A percentile compares a stretch with the other conserved stretches of the same genome.
phyloP scores from a whole-genome alignment of 2,797 vertebrate genomes.

The Micromesistius poutassou region DNA sequence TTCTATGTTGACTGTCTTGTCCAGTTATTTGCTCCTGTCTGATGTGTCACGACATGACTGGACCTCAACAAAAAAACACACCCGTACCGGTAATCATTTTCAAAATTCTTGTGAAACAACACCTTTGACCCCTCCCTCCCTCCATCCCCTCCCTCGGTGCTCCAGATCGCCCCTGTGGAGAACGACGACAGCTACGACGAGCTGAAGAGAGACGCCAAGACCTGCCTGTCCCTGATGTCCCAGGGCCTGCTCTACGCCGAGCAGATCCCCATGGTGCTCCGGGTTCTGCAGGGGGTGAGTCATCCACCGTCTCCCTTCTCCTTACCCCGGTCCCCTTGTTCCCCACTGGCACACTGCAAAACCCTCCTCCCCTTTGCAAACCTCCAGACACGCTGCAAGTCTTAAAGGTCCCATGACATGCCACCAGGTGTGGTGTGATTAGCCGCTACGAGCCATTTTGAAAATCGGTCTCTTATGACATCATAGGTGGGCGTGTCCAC shows the following conservation, averaged over 20 bases:
- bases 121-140: not conserved
- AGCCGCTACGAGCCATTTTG: too few species aligned
- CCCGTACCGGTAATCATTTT: too few species aligned
- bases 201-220: conserved; percentile 95
- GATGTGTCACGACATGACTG: too few species aligned
- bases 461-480: too few species aligned
- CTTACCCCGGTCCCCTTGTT: conserved; percentile 6
- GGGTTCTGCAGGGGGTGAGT: conserved; percentile 86
- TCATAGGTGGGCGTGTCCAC: too few species aligned
- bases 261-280: conserved; percentile 92
- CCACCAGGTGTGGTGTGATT: too few species aligned
- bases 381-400: not conserved
- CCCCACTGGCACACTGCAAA: not conserved
- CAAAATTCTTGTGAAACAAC: not conserved
- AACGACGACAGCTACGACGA: conserved; percentile 97
- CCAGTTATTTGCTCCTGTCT: too few species aligned
- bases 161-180: conserved; percentile 94
- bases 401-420: too few species aligned
- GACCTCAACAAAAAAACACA: too few species aligned
- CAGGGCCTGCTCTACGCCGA: conserved; percentile 93
- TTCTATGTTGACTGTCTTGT: too few species aligned
- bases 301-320: conserved; percentile 1
- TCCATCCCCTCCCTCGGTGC: not conserved
- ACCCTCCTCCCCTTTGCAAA: not conserved
- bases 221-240: conserved; percentile 94